phyloP scores from a whole-genome alignment of 2,113 vertebrate species.

The Herpetotheres cachinnans region DNA sequence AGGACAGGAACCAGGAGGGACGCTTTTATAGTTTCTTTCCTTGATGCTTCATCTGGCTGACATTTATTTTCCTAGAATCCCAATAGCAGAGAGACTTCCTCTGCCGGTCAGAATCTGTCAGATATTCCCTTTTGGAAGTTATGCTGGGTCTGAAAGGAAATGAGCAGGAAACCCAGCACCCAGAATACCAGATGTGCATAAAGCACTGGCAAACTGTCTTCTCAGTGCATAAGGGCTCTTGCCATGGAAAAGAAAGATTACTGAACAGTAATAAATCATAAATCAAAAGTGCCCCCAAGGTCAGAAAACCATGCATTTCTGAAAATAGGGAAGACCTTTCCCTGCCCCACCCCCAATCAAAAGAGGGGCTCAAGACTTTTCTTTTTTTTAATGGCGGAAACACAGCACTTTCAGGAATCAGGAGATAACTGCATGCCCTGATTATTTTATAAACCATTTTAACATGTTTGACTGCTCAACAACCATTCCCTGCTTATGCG shows the following conservation, averaged over 20 bases:
- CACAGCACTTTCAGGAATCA: neutral
- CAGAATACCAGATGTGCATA: neutral
- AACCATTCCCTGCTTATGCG: too few relatives aligned
- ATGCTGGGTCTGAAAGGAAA: neutral
- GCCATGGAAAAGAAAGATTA: neutral
- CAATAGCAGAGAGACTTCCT: neutral
- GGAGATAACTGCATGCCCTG: neutral
- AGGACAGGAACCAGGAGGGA: neutral
- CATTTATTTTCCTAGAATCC: neutral
- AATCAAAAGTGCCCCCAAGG: neutral
- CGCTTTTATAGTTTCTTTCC: neutral
- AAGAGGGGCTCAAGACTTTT: neutral
- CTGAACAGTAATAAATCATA: neutral
- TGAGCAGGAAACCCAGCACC: neutral
- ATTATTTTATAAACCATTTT: neutral
- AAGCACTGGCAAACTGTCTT: neutral
- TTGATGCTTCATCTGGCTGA: neutral
- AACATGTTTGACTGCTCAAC: neutral
- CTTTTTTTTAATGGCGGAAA: neutral
- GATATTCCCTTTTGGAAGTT: neutral
- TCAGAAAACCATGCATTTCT: neutral
- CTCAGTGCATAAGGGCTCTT: accelerated
- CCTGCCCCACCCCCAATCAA: too few relatives aligned
- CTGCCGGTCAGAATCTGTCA: neutral
- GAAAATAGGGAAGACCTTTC: neutral